A percentile compares a stretch with the other conserved stretches of the same genome.
These are phyloP conservation scores for Micromussa lordhowensis DNA, from an alignment of 92 coral and sea anemone genomes.

Conservation along the genomic window DNA sequence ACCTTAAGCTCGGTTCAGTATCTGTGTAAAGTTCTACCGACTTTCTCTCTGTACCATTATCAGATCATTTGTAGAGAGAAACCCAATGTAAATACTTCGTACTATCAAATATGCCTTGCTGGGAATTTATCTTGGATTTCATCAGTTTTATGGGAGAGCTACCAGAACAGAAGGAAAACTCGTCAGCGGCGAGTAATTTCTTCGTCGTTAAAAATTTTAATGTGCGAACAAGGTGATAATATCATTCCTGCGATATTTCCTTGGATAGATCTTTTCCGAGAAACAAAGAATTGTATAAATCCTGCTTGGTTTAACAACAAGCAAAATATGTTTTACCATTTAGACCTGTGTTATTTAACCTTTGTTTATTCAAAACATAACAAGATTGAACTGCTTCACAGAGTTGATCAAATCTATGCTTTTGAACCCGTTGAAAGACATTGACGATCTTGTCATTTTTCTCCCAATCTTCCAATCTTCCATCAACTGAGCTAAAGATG, in stretches of 20 bases:
- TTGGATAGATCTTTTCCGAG: not conserved
- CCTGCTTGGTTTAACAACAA: not conserved
- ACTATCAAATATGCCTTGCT: not conserved
- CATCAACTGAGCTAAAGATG: not conserved
- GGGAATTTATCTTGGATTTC: not conserved
- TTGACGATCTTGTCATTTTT: not conserved
- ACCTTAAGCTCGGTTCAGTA: no score
- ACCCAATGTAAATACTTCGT: no score
- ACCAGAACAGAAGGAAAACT: not conserved
- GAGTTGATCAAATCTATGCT: not conserved
- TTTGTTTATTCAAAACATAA: constrained; percentile 7
- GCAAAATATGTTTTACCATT: not conserved
- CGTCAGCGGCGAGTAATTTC: not conserved
- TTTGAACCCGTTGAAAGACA: constrained; percentile 29
- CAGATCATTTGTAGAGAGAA: not conserved
- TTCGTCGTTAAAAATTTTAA: not conserved
- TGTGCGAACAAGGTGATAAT: not conserved
- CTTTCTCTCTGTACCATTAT: no score
- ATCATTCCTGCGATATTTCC: not conserved
- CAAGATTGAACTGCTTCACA: not conserved
- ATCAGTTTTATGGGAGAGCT: not conserved
- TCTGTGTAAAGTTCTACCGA: no score
- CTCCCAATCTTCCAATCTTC: not conserved
- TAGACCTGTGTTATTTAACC: not conserved
- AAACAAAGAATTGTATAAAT: not conserved